Base-by-base conservation (phyloP, 1,140 invertebrate genomes). In the Formica selysi region DNA sequence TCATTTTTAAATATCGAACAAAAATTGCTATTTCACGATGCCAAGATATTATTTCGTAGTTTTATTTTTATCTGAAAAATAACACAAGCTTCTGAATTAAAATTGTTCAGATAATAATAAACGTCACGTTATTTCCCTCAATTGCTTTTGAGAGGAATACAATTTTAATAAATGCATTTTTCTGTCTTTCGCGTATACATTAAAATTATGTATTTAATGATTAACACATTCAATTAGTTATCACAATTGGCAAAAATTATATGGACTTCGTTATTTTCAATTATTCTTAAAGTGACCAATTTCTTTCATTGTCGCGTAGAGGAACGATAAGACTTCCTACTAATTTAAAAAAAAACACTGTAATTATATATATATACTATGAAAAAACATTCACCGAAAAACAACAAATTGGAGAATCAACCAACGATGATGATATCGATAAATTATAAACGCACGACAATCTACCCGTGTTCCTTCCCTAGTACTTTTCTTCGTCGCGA, bases 401-500 rank as follows among this genome's bases (percentile, higher is more conserved):
- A 32, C 4, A 11, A 32, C 26, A 10, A 59, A 81, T 3, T 13
- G 3, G 5, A 16, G 16, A 19, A 4, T 32, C 19, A 41, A 26
- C 16, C 22, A 62, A 32, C 59, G n/a, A 73, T n/a, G 26, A 29
- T 29, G 26, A 57, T 36, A 54, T 26, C 16, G n/a, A 67, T 64
- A 41, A 76, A 16, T 64, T 32, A 7, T 2, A 41, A 71, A 59
- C 36, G 38, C 26, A 11, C 36, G 44, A 11, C 16, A 5, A 26
- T 61, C 16, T 26, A 22, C 7, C 29, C 19, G 61, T 7, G 8
- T 36, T 62, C n/a, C 22, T 11, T 26, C 16, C 68, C n/a, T 59
- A 57, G 68, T 83, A 83, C 79, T 83, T 83, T 74, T 74, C 54
- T 81, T 59, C 44, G 22, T 16, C 67, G 57, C 51, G 67, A n/a